Percentiles rank a stretch among this genome's conserved stretches.
phyloP scores from a whole-genome alignment of 2,797 vertebrate species.

The Astyanax mexicanus region DNA sequence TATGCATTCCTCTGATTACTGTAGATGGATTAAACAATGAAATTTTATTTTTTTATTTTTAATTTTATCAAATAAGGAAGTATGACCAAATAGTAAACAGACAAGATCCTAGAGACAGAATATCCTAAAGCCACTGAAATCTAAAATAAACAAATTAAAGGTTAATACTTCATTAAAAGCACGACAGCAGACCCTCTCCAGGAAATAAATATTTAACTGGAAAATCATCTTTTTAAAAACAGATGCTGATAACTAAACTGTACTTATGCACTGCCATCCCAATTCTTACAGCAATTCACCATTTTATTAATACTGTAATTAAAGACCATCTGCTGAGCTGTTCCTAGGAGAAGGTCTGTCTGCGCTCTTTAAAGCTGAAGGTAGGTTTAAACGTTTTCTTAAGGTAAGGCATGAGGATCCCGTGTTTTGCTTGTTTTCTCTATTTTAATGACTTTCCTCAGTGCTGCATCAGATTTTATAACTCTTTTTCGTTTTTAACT shows the following conservation, averaged over 20 bases:
- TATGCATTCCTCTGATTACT: too few relatives aligned
- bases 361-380: slow-evolving; percentile 86
- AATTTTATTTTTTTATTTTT: too few relatives aligned
- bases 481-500: slow-evolving; percentile 81
- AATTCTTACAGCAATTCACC: not conserved
- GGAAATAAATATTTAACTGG: not conserved
- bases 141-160: slow-evolving; percentile 58
- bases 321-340: not conserved
- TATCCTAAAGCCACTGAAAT: slow-evolving; percentile 59
- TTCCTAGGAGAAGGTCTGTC: slow-evolving; percentile 80
- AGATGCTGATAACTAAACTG: not conserved
- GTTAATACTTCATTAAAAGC: slow-evolving; percentile 64
- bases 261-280: not conserved
- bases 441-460: slow-evolving; percentile 70
- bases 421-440: slow-evolving; percentile 81
- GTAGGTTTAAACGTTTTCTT: slow-evolving; percentile 83
- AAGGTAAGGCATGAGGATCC: slow-evolving; percentile 99
- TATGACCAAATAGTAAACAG: too few relatives aligned
- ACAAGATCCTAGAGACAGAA: too few relatives aligned
- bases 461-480: slow-evolving; percentile 48
- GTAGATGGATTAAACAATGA: too few relatives aligned
- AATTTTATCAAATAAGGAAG: too few relatives aligned
- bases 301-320: too few relatives aligned
- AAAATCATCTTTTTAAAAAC: not conserved
- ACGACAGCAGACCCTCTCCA: slow-evolving; percentile 70